Evolutionary conservation across 2,113 vertebrate genomes (phyloP).

Genomic region (Tachuris rubrigastra): DNA sequence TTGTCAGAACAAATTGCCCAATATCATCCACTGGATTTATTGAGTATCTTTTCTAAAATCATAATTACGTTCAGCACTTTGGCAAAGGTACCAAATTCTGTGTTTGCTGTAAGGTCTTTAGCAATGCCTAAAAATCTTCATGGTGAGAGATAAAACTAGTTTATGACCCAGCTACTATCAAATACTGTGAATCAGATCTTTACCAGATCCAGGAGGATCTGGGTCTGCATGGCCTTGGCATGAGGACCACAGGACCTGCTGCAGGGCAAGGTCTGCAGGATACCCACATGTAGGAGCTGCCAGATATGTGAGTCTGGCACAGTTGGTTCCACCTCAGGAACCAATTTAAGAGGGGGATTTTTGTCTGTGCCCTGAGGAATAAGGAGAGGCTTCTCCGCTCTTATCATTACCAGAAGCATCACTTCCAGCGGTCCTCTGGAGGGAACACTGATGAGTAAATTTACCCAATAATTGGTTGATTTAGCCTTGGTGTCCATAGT

Average conservation of each 20-base stretch:
- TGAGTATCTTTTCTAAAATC: slow-evolving; percentile 57
- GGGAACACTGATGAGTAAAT: not conserved
- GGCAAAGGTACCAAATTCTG: slow-evolving; percentile 1
- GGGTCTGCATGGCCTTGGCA: not conserved
- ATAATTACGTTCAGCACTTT: slow-evolving; percentile 18
- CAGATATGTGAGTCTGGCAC: rapidly evolving
- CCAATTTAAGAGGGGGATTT: not conserved
- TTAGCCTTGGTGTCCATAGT: not conserved
- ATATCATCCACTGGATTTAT: slow-evolving; percentile 40
- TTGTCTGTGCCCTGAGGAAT: not conserved
- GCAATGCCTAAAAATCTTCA: not conserved
- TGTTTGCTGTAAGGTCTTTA: not conserved
- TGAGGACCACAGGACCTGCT: rapidly evolving
- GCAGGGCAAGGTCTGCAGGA: not conserved
- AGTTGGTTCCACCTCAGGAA: not conserved
- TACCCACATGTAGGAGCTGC: not conserved
- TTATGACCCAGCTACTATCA: not conserved
- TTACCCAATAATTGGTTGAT: not conserved
- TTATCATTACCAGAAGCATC: not conserved
- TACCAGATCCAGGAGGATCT: not conserved
- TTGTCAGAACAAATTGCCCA: slow-evolving; percentile 61
- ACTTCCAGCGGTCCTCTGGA: not conserved
- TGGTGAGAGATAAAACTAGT: not conserved
- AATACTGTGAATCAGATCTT: not conserved
- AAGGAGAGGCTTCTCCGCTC: not conserved